Percentiles rank a stretch among this genome's conserved stretches.
phyloP scores from a whole-genome alignment of 1,140 invertebrate species.

The Ceratitis capitata region DNA sequence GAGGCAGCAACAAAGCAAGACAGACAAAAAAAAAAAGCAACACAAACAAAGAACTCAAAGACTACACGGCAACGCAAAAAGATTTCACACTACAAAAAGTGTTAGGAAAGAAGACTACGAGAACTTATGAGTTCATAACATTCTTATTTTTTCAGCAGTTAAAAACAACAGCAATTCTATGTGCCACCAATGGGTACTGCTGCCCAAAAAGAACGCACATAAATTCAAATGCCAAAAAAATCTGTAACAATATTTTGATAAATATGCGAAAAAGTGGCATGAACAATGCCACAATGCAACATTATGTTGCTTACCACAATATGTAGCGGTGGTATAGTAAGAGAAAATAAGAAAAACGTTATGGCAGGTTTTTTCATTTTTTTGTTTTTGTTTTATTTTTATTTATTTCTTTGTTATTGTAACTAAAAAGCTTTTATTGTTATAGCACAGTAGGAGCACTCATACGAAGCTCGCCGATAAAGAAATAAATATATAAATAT shows the following conservation, averaged over 20 bases:
- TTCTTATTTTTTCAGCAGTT: no score
- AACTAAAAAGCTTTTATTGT: no score
- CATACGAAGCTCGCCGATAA: no score
- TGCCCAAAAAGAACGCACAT: not conserved
- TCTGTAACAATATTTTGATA: constrained; percentile 49
- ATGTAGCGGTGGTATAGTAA: not conserved
- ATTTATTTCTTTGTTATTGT: no score
- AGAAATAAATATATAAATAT: not conserved
- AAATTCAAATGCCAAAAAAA: constrained; percentile 33
- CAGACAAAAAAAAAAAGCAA: no score
- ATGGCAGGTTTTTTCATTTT: not conserved
- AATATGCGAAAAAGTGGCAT: constrained; percentile 43
- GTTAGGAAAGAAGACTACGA: no score
- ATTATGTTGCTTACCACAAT: not conserved
- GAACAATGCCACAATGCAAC: constrained; percentile 18
- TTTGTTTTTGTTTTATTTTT: not conserved
- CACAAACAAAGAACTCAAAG: not conserved
- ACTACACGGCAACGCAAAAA: not conserved
- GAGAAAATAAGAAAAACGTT: not conserved
- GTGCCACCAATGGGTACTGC: not conserved
- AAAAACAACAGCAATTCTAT: no score
- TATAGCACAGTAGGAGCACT: no score
- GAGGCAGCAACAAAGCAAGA: no score
- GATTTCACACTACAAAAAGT: no score
- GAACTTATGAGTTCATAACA: no score